These are phyloP conservation scores for Drosophila seguyi DNA, from an alignment of 1,140 invertebrate species.

Conservation along the genomic window DNA sequence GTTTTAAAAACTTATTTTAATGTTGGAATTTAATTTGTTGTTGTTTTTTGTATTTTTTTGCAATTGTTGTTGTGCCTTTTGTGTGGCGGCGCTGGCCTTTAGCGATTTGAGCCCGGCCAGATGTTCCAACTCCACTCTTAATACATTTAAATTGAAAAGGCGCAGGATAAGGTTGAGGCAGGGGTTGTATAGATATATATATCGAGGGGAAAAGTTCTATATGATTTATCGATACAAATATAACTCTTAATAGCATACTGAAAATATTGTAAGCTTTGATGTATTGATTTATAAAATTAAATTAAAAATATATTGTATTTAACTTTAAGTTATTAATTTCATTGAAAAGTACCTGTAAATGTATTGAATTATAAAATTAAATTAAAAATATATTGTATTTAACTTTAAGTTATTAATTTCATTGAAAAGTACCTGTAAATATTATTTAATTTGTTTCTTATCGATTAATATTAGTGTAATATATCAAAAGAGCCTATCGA, in stretches of 20 bases:
- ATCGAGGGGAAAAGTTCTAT: not conserved
- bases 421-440: too few relatives aligned
- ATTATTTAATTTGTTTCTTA: too few relatives aligned
- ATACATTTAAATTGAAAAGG: slow-evolving; percentile 67
- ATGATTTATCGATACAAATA: not conserved
- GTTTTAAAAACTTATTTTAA: slow-evolving; percentile 77
- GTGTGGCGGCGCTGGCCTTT: slow-evolving; percentile 36
- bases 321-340: too few relatives aligned
- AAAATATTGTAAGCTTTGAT: too few relatives aligned
- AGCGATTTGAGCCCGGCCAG: slow-evolving; percentile 56
- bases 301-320: too few relatives aligned
- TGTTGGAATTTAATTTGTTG: slow-evolving; percentile 53
- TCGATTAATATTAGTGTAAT: too few relatives aligned
- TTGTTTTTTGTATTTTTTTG: not conserved
- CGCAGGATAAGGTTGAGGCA: slow-evolving; percentile 32
- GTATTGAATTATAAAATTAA: too few relatives aligned
- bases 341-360: too few relatives aligned
- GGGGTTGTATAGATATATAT: slow-evolving; percentile 4
- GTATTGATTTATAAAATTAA: too few relatives aligned
- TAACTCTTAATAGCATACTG: not conserved
- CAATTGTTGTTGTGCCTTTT: slow-evolving; percentile 37
- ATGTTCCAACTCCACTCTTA: slow-evolving; percentile 48
- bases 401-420: too few relatives aligned
- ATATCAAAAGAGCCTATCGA: too few relatives aligned
- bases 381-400: too few relatives aligned